A percentile compares a stretch with the other conserved stretches of the same genome.
Evolutionary conservation across 2,113 vertebrate genomes (phyloP).

Genomic region (Odobenus rosmarus): DNA sequence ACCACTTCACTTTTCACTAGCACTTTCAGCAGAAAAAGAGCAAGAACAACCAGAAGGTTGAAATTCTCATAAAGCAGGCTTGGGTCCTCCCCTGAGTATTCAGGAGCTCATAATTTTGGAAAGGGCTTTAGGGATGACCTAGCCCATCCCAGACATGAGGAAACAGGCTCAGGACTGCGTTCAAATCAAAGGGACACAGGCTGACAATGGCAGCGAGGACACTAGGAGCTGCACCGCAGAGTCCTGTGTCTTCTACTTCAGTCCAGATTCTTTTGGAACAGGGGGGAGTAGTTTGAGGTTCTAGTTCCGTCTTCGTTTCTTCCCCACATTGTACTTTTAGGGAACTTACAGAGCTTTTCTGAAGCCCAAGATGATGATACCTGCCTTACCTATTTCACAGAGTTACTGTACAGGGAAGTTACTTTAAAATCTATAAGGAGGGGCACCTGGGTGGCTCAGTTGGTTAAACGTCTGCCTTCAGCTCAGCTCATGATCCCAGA

Average conservation of each 20-base stretch:
- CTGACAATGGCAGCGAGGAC: fast-evolving
- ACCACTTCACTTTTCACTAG: not conserved
- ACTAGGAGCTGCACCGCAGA: no score
- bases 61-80: not conserved
- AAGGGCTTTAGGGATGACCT: not conserved
- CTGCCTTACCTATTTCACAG: not conserved
- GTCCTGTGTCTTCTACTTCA: not conserved
- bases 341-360: not conserved
- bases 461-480: not conserved
- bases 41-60: not conserved
- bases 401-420: not conserved
- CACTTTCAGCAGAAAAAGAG: conserved; percentile 41
- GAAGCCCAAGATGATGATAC: not conserved
- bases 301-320: not conserved
- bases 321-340: not conserved
- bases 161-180: not conserved
- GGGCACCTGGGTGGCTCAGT: not conserved
- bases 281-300: not conserved
- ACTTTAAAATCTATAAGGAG: not conserved
- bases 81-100: not conserved
- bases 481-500: not conserved
- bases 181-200: not conserved
- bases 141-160: not conserved
- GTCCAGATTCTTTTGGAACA: not conserved
- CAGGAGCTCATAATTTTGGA: not conserved